Conservation (phyloP, 2,797 vertebrate genomes). For the Melanotaenia boesemani region DNA sequence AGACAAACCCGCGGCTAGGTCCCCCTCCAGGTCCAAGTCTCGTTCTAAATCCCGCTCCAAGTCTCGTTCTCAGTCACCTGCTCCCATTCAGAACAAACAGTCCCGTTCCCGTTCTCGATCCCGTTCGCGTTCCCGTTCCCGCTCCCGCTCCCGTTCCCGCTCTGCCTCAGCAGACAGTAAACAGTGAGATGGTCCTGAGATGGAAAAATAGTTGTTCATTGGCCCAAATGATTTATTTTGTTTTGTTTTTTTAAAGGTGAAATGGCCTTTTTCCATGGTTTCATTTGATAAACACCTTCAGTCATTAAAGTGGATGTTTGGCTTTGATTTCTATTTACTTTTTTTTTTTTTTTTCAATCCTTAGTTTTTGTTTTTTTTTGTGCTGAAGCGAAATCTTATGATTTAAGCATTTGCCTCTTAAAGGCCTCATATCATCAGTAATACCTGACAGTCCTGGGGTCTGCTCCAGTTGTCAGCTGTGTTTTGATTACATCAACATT, state of each 20-base stretch:
- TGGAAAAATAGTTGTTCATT: constrained; percentile 49
- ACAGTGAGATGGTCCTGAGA: constrained; percentile 53
- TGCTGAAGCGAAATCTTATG: constrained; percentile 1
- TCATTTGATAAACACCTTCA: constrained; percentile 23
- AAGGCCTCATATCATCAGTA: constrained; percentile 8
- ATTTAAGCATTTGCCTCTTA: constrained; percentile 17
- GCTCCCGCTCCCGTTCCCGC: neutral
- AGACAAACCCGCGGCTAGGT: constrained; percentile 66
- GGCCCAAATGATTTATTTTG: constrained; percentile 18
- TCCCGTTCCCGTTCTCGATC: constrained; percentile 66
- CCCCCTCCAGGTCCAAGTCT: constrained; percentile 78
- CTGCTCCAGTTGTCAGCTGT: constrained; percentile 20
- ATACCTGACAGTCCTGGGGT: neutral
- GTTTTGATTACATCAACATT: constrained; percentile 47
- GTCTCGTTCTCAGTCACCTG: constrained; percentile 77
- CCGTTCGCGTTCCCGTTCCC: constrained; percentile 47
- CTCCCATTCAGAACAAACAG: constrained; percentile 41
- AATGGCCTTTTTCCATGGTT: constrained; percentile 27
- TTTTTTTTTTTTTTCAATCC: no score
- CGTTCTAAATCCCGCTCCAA: constrained; percentile 68
- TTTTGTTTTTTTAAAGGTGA: constrained; percentile 38
- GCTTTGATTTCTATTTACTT: constrained; percentile 11
- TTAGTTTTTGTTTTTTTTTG: constrained; percentile 40
- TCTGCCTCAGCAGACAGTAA: constrained; percentile 74
- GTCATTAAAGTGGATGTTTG: constrained; percentile 38